A percentile compares a stretch with the other conserved stretches of the same genome.
Conservation (phyloP, 2,888 invertebrate genomes). For the Euzophera pinguis region DNA sequence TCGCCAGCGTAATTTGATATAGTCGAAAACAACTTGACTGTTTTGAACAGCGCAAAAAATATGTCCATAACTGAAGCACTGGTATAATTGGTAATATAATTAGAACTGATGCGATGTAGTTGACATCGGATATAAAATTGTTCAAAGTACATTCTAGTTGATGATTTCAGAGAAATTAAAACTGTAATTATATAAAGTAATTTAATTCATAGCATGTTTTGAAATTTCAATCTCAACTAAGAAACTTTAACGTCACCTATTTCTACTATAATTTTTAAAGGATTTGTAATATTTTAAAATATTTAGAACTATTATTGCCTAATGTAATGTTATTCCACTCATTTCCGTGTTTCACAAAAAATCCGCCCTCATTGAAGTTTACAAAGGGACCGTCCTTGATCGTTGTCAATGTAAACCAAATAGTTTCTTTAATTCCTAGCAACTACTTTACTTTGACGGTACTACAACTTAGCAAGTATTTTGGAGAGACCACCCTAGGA, state of each 20-base stretch:
- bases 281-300: too few relatives aligned
- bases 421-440: not conserved
- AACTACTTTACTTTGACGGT: too few relatives aligned
- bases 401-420: not conserved
- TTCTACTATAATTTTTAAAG: too few relatives aligned
- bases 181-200: too few relatives aligned
- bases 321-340: not conserved
- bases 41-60: slow-evolving; percentile 37
- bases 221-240: too few relatives aligned
- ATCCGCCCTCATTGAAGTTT: slow-evolving; percentile 2
- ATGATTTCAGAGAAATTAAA: not conserved
- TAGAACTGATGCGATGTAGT: slow-evolving; percentile 6
- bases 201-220: too few relatives aligned
- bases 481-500: too few relatives aligned
- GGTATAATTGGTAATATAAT: slow-evolving; percentile 16
- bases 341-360: slow-evolving; percentile 5
- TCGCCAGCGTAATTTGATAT: slow-evolving; percentile 54
- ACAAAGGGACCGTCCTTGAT: slow-evolving; percentile 1
- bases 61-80: slow-evolving; percentile 22
- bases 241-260: too few relatives aligned
- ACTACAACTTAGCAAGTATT: too few relatives aligned
- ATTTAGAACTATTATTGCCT: not conserved
- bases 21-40: slow-evolving; percentile 45
- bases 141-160: not conserved
- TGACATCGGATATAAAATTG: not conserved